Conservation (phyloP, 2,113 vertebrate genomes). For the Sigmodon hispidus region DNA sequence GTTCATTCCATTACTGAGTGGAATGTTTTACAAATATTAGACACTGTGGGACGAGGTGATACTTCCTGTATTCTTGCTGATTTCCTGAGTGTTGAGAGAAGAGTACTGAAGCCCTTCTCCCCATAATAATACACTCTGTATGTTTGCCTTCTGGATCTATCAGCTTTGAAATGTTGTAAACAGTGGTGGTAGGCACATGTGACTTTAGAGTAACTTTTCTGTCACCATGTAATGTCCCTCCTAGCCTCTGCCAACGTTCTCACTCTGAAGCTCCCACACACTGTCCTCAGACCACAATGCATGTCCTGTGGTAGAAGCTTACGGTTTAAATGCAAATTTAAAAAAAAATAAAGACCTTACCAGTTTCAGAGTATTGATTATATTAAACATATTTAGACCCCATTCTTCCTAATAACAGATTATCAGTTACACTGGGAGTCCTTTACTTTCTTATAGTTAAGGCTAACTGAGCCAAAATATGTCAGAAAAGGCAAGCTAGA, state of each 20-base stretch:
- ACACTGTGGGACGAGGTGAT: background rate
- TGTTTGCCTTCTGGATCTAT: background rate
- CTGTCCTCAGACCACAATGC: background rate
- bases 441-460: background rate
- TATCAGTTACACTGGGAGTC: background rate
- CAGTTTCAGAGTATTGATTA: background rate
- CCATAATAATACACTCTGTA: background rate
- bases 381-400: background rate
- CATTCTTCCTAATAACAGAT: background rate
- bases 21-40: background rate
- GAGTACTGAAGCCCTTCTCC: background rate
- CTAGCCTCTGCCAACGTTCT: background rate
- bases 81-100: conserved; percentile 20
- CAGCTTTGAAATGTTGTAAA: background rate
- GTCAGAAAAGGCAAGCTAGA: conserved; percentile 12
- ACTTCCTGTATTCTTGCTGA: background rate
- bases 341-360: background rate
- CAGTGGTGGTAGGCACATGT: background rate
- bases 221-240: background rate
- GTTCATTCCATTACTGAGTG: background rate
- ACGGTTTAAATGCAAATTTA: background rate
- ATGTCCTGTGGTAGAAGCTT: background rate
- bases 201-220: background rate
- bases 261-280: background rate
- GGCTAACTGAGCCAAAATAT: conserved; percentile 32